These are phyloP conservation scores for Gymnosoma rotundatum DNA, from an alignment of 2,888 invertebrate species.

Conservation along the genomic window DNA sequence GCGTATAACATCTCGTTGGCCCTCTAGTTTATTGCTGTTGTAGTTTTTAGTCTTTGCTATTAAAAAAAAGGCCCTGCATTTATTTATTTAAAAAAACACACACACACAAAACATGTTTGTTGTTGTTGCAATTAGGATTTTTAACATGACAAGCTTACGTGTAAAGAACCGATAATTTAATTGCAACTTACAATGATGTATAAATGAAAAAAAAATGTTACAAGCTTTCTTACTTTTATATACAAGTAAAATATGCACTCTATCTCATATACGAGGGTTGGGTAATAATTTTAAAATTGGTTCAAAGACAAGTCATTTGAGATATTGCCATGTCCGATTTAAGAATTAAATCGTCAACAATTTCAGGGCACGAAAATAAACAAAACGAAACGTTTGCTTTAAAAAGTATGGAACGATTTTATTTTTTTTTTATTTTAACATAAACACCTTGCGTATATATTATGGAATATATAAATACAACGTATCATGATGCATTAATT, in stretches of 20 bases:
- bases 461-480: constrained; percentile 56
- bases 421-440: no score
- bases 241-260: not conserved
- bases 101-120: constrained; percentile 13
- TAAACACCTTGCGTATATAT: constrained; percentile 65
- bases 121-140: constrained; percentile 38
- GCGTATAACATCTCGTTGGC: constrained; percentile 67
- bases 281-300: no score
- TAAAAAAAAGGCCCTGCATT: constrained; percentile 47
- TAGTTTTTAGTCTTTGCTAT: constrained; percentile 22
- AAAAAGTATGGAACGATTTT: no score
- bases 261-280: constrained; percentile 20
- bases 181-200: constrained; percentile 37
- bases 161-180: constrained; percentile 60
- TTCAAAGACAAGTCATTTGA: no score
- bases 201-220: constrained; percentile 2
- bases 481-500: constrained; percentile 32
- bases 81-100: constrained; percentile 23
- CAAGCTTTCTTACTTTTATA: constrained; percentile 5
- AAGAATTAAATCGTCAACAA: no score
- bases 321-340: no score
- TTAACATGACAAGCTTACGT: constrained; percentile 65
- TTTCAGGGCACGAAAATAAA: no score
- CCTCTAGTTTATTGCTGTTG: constrained; percentile 49
- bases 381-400: no score